Base-by-base conservation (phyloP, 2,888 invertebrate genomes). In the Homarus gammarus region DNA sequence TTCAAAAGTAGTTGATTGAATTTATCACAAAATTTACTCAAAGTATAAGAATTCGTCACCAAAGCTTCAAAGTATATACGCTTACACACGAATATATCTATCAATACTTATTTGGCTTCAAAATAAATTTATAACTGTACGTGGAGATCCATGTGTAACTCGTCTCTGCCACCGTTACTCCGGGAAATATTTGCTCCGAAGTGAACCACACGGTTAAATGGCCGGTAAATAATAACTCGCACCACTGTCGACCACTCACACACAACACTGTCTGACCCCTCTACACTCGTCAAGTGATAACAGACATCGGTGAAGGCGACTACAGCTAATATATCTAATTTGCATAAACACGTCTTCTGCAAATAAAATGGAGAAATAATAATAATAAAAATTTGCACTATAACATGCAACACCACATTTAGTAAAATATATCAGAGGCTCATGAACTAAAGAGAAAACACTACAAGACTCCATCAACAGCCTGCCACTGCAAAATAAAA, bases 401-500 rank as follows among this genome's bases (percentile, higher is more conserved):
- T 61, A 44, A 70, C 86, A 86, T 86, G 86, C 86, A 86, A 86
- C 86, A 86, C 44, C 79, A 86, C 82, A 83, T 70, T 83, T 68
- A 86, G 33, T 38, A 77, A 79, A 86, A 56, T 70, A 86, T 86
- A 70, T 70, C 86, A 79, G 40, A 79, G 56, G 72, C 64, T 51
- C 51, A 49, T 51, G 27, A 86, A 86, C 68, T 27, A 86, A 78
- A 79, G 70, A 78, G 44, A 86, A 86, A 79, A 86, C 27, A 86
- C 88, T 88, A 88, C 88, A 77, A 44, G 56, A 84, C 84, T 84
- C 88, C 83, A 88, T 70, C 84, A 83, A 88, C 84, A 84, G 84
- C 88, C 86, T 68, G 70, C 38, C 88, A 88, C 88, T 88, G 88
- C 88, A 88, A 88, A 87, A 68, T 40, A 64, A 86, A 77, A 44